A percentile compares a stretch with the other conserved stretches of the same genome.
Conservation (phyloP, 1,140 invertebrate species). For the Lycorma delicatula region DNA sequence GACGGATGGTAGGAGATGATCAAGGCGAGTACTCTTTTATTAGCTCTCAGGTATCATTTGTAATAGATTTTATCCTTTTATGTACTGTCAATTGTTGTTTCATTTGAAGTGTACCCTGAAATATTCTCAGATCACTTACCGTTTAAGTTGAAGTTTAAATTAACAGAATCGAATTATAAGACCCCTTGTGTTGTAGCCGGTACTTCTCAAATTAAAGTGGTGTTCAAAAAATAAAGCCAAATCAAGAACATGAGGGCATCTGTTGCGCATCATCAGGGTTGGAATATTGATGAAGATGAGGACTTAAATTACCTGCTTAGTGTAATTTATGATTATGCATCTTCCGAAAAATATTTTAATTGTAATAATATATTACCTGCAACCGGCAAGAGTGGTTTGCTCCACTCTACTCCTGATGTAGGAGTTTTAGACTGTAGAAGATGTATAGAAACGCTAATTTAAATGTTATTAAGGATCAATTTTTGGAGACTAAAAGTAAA, state of each 20-base stretch:
- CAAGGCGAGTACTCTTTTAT: not conserved
- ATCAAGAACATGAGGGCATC: no score
- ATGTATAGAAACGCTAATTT: not conserved
- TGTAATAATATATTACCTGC: not conserved
- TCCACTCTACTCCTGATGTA: not conserved
- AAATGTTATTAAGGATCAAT: no score
- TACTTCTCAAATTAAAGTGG: no score
- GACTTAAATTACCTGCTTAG: not conserved
- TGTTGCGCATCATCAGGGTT: no score
- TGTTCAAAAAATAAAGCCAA: no score
- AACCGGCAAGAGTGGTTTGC: slow-evolving; percentile 9
- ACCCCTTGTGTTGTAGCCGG: not conserved
- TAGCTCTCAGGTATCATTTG: not conserved
- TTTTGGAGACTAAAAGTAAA: no score
- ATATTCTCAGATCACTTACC: not conserved
- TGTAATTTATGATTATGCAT: not conserved
- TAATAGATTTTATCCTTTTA: not conserved
- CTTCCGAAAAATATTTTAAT: not conserved
- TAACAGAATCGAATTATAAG: not conserved
- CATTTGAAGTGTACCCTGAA: not conserved
- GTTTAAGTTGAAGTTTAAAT: not conserved
- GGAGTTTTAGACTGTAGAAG: not conserved
- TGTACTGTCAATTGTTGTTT: not conserved
- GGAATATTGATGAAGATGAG: no score
- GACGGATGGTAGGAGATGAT: not conserved